A percentile compares a stretch with the other conserved stretches of the same genome.
Evolutionary conservation across 2,888 invertebrate species (phyloP).

Genomic region (Cylloceria caligata): DNA sequence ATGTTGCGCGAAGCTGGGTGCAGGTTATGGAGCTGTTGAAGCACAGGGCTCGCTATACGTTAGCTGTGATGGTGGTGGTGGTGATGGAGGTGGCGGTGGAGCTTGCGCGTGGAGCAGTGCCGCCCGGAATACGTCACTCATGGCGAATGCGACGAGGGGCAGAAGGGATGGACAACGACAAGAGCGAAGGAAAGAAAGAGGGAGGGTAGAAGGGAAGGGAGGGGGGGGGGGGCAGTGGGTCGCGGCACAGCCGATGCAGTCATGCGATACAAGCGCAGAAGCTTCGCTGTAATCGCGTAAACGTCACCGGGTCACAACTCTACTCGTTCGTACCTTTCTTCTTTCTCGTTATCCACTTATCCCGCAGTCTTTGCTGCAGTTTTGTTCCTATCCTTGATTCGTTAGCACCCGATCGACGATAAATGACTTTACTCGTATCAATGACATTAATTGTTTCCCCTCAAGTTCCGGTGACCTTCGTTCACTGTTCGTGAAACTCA

Average conservation of each 20-base stretch:
- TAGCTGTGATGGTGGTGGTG: neutral
- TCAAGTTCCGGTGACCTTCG: neutral
- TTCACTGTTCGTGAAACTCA: neutral
- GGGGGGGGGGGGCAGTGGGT: slow-evolving; percentile 50
- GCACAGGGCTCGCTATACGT: neutral
- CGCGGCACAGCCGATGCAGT: slow-evolving; percentile 47
- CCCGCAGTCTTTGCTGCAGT: neutral
- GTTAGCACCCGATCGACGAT: neutral
- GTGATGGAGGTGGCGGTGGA: too few species aligned
- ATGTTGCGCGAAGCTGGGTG: neutral
- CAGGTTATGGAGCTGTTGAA: neutral
- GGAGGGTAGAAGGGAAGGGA: neutral
- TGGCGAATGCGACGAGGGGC: neutral
- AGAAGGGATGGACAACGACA: neutral
- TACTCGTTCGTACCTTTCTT: neutral
- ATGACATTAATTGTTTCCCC: neutral
- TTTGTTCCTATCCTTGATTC: neutral
- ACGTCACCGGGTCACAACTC: slow-evolving; percentile 31
- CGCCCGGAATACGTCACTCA: slow-evolving; percentile 17
- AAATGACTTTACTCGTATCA: neutral
- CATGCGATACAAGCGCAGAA: slow-evolving; percentile 60
- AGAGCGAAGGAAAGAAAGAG: slow-evolving; percentile 1
- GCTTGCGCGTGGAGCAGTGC: slow-evolving; percentile 35
- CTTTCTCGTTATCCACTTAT: slow-evolving; percentile 3
- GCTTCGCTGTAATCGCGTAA: slow-evolving; percentile 53